Percentiles rank a stretch among this genome's conserved stretches.
Conservation (phyloP, 1,140 invertebrate species). For the Sarcophaga peregrina region DNA sequence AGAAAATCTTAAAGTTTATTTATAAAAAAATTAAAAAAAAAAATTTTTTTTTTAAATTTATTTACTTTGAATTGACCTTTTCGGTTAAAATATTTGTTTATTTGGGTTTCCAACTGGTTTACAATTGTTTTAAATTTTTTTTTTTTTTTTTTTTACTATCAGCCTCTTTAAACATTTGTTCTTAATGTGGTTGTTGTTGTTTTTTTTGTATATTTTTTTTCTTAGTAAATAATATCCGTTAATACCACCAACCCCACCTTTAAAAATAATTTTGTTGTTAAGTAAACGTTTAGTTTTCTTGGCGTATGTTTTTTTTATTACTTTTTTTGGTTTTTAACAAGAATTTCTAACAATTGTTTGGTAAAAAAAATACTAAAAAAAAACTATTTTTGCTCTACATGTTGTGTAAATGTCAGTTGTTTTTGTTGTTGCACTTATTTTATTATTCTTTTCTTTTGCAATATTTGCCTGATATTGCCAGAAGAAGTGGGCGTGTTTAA, state of each 20-base stretch:
- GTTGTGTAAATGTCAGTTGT: constrained; percentile 9
- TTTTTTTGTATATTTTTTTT: neutral
- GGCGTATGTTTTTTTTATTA: neutral
- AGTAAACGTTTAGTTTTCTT: neutral
- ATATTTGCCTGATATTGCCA: too few species aligned
- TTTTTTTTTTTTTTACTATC: neutral
- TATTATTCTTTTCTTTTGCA: too few species aligned
- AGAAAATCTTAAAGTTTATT: too few species aligned
- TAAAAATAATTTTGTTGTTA: neutral
- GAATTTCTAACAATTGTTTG: constrained; percentile 10
- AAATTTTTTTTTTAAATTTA: neutral
- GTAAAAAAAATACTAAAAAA: neutral
- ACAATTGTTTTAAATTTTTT: neutral
- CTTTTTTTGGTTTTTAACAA: neutral
- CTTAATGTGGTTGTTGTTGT: neutral
- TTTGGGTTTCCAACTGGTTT: neutral
- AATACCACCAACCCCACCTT: constrained; percentile 3
- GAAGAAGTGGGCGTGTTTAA: constrained; percentile 5
- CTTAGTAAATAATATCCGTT: neutral
- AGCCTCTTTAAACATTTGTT: neutral
- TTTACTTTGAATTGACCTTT: neutral
- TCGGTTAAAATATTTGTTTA: neutral
- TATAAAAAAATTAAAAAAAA: too few species aligned
- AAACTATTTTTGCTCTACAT: neutral
- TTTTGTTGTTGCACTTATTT: neutral